A percentile compares a stretch with the other conserved stretches of the same genome.
Evolutionary conservation across 2,888 invertebrate species (phyloP).

Genomic region (Drosophila silvestris): DNA sequence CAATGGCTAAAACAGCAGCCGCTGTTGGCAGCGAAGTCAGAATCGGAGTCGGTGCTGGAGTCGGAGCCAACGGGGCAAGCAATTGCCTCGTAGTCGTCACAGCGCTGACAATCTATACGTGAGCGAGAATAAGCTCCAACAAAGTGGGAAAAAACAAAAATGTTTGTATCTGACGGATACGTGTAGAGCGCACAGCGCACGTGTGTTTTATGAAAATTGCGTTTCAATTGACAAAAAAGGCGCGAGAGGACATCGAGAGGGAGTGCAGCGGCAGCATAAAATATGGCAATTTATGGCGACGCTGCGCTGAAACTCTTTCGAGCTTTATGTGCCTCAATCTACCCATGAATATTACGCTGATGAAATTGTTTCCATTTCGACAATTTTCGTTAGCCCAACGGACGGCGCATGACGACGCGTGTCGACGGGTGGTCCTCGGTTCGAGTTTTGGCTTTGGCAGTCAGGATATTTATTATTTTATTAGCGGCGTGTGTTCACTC

Average conservation of each 20-base stretch:
- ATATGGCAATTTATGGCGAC: slow-evolving; percentile 76
- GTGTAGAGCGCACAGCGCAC: slow-evolving; percentile 37
- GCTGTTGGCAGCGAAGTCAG: slow-evolving; percentile 10
- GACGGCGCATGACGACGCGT: slow-evolving; percentile 29
- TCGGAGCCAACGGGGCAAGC: not conserved
- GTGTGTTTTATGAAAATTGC: slow-evolving; percentile 81
- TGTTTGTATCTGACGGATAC: slow-evolving; percentile 57
- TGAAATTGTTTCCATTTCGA: slow-evolving; percentile 80
- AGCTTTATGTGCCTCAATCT: slow-evolving; percentile 61
- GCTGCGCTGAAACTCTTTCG: slow-evolving; percentile 53
- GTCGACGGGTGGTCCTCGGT: slow-evolving; percentile 44
- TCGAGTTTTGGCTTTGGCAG: slow-evolving; percentile 36
- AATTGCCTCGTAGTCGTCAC: slow-evolving; percentile 8
- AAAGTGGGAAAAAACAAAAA: slow-evolving; percentile 37
- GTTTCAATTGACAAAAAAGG: slow-evolving; percentile 75
- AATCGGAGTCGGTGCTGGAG: not conserved
- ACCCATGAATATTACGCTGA: slow-evolving; percentile 57
- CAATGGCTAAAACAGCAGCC: slow-evolving; percentile 38
- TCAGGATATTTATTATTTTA: slow-evolving; percentile 80
- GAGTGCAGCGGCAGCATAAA: slow-evolving; percentile 65
- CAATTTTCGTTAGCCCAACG: slow-evolving; percentile 58
- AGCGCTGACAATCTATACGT: slow-evolving; percentile 60
- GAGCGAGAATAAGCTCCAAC: slow-evolving; percentile 43
- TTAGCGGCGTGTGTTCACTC: slow-evolving; percentile 75
- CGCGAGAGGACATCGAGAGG: slow-evolving; percentile 11